Conservation (phyloP, 2,113 vertebrate species). For the Proteles cristata region DNA sequence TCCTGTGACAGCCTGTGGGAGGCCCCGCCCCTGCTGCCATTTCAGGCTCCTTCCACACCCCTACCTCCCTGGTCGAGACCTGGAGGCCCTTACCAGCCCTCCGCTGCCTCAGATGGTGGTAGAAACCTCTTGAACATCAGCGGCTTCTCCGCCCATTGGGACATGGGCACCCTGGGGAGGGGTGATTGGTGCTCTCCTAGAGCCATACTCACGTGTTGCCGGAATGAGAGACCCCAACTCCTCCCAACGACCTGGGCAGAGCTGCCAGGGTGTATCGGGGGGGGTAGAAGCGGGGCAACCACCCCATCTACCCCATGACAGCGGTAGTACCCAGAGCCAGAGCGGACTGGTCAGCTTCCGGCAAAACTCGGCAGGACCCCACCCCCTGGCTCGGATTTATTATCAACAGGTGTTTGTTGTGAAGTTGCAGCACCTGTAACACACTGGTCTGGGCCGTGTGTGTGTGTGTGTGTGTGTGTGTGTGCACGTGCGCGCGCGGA, state of each 20-base stretch:
- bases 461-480: neutral
- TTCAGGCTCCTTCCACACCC: neutral
- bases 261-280: neutral
- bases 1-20: too few relatives aligned
- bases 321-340: neutral
- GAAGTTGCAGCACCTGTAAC: neutral
- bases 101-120: neutral
- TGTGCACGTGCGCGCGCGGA: neutral
- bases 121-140: neutral
- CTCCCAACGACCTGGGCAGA: neutral
- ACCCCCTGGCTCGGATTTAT: neutral
- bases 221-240: too few relatives aligned
- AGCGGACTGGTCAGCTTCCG: rapidly evolving
- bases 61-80: neutral
- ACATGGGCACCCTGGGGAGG: rapidly evolving
- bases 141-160: neutral
- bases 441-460: neutral
- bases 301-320: neutral
- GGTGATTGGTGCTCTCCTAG: neutral
- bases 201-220: neutral
- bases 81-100: rapidly evolving
- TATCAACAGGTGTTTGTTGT: neutral
- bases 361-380: neutral
- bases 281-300: neutral
- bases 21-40: neutral